Evolutionary conservation across 1,140 invertebrate species (phyloP).

Genomic region (Hyles euphorbiae): DNA sequence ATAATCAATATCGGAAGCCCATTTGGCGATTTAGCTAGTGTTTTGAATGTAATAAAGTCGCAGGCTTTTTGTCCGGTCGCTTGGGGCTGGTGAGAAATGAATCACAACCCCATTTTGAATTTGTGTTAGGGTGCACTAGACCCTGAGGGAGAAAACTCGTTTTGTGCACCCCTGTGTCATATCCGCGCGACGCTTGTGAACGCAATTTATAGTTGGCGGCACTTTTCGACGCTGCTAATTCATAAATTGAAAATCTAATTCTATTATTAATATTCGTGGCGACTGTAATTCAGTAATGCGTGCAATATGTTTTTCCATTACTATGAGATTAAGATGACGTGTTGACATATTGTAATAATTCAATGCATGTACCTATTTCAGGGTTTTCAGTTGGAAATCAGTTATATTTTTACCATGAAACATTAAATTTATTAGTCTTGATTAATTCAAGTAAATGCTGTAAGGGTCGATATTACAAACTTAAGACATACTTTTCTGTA

Average conservation of each 20-base stretch:
- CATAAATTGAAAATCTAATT: not conserved
- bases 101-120: constrained; percentile 74
- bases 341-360: too few relatives aligned
- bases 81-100: constrained; percentile 68
- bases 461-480: too few relatives aligned
- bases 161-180: constrained; percentile 58
- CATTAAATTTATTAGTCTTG: too few relatives aligned
- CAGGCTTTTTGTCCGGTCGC: constrained; percentile 43
- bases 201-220: constrained; percentile 49
- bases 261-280: not conserved
- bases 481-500: too few relatives aligned
- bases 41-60: constrained; percentile 46
- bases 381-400: too few relatives aligned
- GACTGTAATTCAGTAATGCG: not conserved
- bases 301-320: too few relatives aligned
- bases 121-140: constrained; percentile 50
- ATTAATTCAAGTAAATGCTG: too few relatives aligned
- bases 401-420: too few relatives aligned
- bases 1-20: constrained; percentile 1
- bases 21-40: constrained; percentile 12
- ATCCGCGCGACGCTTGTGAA: constrained; percentile 66
- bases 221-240: constrained; percentile 12
- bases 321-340: too few relatives aligned
- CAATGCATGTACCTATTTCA: too few relatives aligned
- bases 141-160: constrained; percentile 48